Evolutionary conservation across 2,888 invertebrate genomes (phyloP), one percentile per base, ranked within the genome.

Genomic region (Ctena decussata): DNA sequence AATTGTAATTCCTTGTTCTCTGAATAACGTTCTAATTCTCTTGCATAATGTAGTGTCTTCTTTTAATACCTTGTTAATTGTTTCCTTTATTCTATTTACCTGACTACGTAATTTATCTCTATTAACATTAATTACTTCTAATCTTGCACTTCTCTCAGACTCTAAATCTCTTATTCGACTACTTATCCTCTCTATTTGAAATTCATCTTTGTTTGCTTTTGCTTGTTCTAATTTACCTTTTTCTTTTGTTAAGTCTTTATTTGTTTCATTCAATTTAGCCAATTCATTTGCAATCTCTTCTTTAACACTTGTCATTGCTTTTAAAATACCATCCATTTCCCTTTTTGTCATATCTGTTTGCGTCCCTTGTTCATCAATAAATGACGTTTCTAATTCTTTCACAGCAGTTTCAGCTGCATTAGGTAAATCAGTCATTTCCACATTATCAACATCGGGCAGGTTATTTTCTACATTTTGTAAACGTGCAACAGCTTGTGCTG

Each of bases 1-100:
- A 72, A 84, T 80, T 6, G 84, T 84, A 46, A 84, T 80, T 41
- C 84, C 84, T 69, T 84, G 84, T 74, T 80, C 84, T 73, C 80
- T 80, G 57, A 84, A 84, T 69, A 84, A 77, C 18, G 77, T 80
- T 74, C 41, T 80, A 32, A 80, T 57, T 72, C 77, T 84, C 53
- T 84, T 21, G 49, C 65, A 77, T 24, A 80, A 44, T 41, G 80
- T 84, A 15, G 41, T 69, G 65, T 84, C 80, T 80, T 79, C 83
- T 39, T 76, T 76, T 15, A 80, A 72, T 21, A 84, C 41, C 44
- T 71, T 79, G 37, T 76, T 75, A 27, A 84, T 75, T 21, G 77
- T 82, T 49, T 85, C 78, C 39, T 79, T 71, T 27, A 81, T 78
- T 24, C 77, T 80, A 71, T 77, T 78, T 21, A 84, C 70, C 53